phyloP scores from a whole-genome alignment of 92 coral and sea anemone genomes.

The Porites rus region DNA sequence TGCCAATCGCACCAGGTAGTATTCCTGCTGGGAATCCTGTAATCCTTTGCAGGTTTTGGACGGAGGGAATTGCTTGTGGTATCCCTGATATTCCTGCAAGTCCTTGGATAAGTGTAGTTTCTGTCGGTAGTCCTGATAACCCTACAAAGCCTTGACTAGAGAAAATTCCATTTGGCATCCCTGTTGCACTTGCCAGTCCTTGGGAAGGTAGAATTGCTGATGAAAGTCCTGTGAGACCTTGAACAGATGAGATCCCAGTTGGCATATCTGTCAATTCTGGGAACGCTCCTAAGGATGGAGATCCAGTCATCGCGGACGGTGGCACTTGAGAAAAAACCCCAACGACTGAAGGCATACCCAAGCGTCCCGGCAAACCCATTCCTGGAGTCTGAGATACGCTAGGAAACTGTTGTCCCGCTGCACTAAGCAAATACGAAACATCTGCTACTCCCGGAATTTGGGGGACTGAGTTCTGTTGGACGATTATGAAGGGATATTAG shows the following conservation, averaged over 20 bases:
- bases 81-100: not conserved
- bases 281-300: not conserved
- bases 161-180: constrained; percentile 6
- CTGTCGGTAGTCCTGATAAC: not conserved
- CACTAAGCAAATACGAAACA: not conserved
- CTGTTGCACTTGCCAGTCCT: not conserved
- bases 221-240: not conserved
- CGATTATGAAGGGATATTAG: not conserved
- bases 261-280: not conserved
- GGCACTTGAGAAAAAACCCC: not conserved
- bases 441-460: constrained; percentile 29
- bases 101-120: not conserved
- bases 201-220: not conserved
- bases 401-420: constrained; percentile 8
- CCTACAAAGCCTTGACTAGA: not conserved
- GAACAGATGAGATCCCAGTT: not conserved
- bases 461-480: constrained; percentile 70
- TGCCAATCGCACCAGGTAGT: too few species aligned
- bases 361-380: not conserved
- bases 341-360: not conserved
- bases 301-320: not conserved
- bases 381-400: not conserved
- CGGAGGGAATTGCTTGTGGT: not conserved
- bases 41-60: not conserved
- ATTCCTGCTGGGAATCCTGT: not conserved